Base-by-base conservation (phyloP, 2,797 vertebrate genomes). In the Manis javanica region DNA sequence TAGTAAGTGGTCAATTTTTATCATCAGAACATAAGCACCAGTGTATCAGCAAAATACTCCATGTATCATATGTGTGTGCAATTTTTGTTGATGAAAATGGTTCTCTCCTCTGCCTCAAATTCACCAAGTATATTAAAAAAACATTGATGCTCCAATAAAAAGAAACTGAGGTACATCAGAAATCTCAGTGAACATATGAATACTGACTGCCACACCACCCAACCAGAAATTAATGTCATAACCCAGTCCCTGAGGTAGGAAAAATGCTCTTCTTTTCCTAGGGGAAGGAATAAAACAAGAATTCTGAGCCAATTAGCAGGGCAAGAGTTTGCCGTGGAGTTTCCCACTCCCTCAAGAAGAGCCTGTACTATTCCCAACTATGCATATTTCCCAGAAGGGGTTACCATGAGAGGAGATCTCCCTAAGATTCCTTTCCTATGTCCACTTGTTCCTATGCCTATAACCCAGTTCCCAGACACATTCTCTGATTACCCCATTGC, bases 161-260 rank as follows among this genome's bases (percentile, higher is more conserved):
- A 51, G 37, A 82, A n/a, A 87, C 49, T 39, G 57, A 78, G 51
- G 39, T 49, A 23, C 46, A 57, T 66, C 16, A 74, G 46, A 86
- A 90, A 79, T 31, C 49, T 64, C 37, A 66, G 74, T n/a, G 31
- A 91, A 63, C 55, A 71, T 64, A 66, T 14, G n/a, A 81, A 78
- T 68, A 61, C 49, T 23, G 15, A 31, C 57, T 87, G 42, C 29
- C 66, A 86, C n/a, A 55, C 83, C 14, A 57, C 37, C 29, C 87
- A 85, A 82, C 24, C 37, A 88, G 72, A 94, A 87, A 66, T 37
- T 64, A 81, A 95, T 68, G 61, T 82, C 68, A 84, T 81, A 75
- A 64, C 42, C n/a, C 78, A 69, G 64, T 79, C 94, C 53, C 71
- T 81, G 64, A 71, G 51, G 37, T 26, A 87, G 51, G 49, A 90